These are phyloP conservation scores for Synanthedon andrenaeformis DNA, from an alignment of 2,888 invertebrate species.

Conservation along the genomic window DNA sequence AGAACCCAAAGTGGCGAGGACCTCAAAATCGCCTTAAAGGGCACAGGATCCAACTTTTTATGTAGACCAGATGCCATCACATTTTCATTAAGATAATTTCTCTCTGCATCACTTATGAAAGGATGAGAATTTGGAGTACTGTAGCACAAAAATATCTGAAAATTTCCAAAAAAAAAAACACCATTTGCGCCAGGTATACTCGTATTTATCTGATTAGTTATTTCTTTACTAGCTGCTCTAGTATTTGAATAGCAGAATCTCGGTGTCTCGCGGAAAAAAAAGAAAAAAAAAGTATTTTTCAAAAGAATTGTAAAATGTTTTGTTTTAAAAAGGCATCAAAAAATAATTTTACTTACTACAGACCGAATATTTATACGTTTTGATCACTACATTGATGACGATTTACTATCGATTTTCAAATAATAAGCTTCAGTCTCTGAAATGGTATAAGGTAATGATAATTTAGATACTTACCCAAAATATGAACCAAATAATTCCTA, in stretches of 20 bases:
- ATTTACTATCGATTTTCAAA: no score
- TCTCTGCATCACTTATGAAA: slow-evolving; percentile 64
- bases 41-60: slow-evolving; percentile 70
- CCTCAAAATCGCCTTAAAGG: slow-evolving; percentile 75
- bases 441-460: neutral
- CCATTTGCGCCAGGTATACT: slow-evolving; percentile 1
- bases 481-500: slow-evolving; percentile 66
- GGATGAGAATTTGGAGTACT: slow-evolving; percentile 63
- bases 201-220: neutral
- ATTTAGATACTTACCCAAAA: slow-evolving; percentile 43
- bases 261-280: no score
- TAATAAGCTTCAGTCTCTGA: neutral
- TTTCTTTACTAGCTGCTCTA: neutral
- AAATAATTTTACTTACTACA: no score
- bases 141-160: slow-evolving; percentile 53
- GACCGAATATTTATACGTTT: no score
- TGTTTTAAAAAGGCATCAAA: no score
- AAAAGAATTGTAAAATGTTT: no score
- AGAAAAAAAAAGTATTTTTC: no score
- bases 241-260: neutral
- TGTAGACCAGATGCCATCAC: slow-evolving; percentile 64
- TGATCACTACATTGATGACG: no score
- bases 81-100: slow-evolving; percentile 59
- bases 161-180: slow-evolving; percentile 2
- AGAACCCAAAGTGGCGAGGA: slow-evolving; percentile 77